Evolutionary conservation across 2,888 invertebrate genomes (phyloP).

Genomic region (Trissolcus japonicus): DNA sequence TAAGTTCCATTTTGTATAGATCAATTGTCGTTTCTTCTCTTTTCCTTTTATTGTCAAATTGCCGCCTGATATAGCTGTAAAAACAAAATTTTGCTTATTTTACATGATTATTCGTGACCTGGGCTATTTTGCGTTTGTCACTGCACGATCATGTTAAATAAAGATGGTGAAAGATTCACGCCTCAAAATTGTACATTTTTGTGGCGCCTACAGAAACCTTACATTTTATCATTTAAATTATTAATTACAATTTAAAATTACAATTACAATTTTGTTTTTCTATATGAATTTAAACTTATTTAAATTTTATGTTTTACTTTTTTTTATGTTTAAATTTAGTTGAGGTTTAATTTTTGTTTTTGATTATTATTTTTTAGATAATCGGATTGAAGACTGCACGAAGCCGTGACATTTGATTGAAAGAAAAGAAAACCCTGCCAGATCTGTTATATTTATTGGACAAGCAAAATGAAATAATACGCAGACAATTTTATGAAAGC

Average conservation of each 20-base stretch:
- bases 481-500: conserved; percentile 23
- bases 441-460: conserved; percentile 57
- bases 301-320: no score
- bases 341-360: conserved; percentile 2
- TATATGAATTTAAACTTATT: no score
- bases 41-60: neutral
- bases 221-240: conserved; percentile 57
- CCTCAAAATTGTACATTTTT: conserved; percentile 50
- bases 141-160: conserved; percentile 70
- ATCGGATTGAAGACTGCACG: conserved; percentile 71
- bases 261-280: no score
- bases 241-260: neutral
- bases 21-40: neutral
- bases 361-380: conserved; percentile 63
- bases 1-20: conserved; percentile 63
- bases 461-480: conserved; percentile 38
- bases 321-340: neutral
- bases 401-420: conserved; percentile 66
- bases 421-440: conserved; percentile 62
- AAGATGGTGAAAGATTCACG: conserved; percentile 67
- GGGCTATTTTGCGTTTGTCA: conserved; percentile 59
- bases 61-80: neutral
- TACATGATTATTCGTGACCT: conserved; percentile 62
- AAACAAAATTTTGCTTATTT: no score
- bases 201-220: conserved; percentile 63